These are phyloP conservation scores for Holacanthella duospinosa DNA, from an alignment of 2,888 invertebrate species.

Conservation along the genomic window DNA sequence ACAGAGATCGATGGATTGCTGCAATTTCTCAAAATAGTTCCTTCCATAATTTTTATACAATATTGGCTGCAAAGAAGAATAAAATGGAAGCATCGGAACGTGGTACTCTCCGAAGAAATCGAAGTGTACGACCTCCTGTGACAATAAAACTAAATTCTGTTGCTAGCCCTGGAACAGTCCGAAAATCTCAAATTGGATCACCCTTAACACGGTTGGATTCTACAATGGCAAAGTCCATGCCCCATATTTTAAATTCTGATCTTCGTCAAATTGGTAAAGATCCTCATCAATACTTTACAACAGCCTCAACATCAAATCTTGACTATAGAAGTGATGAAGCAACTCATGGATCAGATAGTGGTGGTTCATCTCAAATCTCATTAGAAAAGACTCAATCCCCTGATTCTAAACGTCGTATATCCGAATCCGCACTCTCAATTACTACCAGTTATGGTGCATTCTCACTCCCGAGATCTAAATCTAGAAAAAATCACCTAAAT, in stretches of 20 bases:
- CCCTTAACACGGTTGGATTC: constrained; percentile 19
- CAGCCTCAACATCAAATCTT: background rate
- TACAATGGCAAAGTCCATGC: background rate
- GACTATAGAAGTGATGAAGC: background rate
- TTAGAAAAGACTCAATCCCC: background rate
- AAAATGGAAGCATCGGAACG: constrained; percentile 19
- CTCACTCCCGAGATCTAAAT: background rate
- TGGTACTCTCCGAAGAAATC: background rate
- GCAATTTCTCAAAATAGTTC: constrained; percentile 40
- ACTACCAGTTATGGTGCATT: background rate
- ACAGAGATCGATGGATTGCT: constrained; percentile 47
- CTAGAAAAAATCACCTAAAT: background rate
- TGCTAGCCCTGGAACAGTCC: constrained; percentile 2
- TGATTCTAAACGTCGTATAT: background rate
- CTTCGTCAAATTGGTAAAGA: background rate
- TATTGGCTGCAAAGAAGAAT: constrained; percentile 28
- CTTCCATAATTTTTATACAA: constrained; percentile 28
- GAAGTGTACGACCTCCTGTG: background rate
- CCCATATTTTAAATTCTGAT: background rate
- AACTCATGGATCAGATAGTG: background rate
- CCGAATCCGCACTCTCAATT: too few species aligned
- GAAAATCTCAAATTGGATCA: constrained; percentile 29
- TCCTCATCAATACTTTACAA: constrained; percentile 5
- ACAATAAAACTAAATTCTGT: background rate
- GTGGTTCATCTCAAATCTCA: background rate